Conservation (phyloP, 2,113 vertebrate genomes). For the Eidolon helvum region DNA sequence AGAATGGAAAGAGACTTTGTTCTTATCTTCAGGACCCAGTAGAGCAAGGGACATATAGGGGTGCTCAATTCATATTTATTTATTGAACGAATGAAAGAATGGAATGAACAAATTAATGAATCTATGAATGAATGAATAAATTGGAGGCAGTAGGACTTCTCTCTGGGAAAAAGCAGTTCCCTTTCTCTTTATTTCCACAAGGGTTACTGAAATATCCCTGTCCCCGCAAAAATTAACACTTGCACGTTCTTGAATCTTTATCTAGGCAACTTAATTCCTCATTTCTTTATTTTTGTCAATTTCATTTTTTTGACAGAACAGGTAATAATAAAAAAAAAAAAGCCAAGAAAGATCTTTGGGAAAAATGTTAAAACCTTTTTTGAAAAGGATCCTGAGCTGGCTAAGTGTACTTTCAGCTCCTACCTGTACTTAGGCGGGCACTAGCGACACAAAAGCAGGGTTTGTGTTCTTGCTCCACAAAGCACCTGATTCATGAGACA, state of each 20-base stretch:
- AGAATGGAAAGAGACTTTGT: not conserved
- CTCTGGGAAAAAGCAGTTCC: not conserved
- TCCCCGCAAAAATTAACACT: not conserved
- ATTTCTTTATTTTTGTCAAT: conserved; percentile 15
- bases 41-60: not conserved
- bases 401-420: not conserved
- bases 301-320: conserved; percentile 23
- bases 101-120: too few relatives aligned
- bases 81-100: not conserved
- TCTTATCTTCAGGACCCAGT: not conserved
- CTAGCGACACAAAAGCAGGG: conserved; percentile 7
- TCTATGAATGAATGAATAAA: not conserved
- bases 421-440: not conserved
- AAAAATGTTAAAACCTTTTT: conserved; percentile 17
- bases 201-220: not conserved
- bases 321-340: not conserved
- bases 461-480: conserved; percentile 65
- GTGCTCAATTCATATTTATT: not conserved
- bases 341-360: conserved; percentile 35
- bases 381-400: not conserved
- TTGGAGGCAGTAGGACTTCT: not conserved
- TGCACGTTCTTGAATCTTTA: not conserved
- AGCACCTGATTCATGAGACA: conserved; percentile 72
- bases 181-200: not conserved
- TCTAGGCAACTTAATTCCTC: not conserved